Evolutionary conservation across 2,113 vertebrate genomes (phyloP), one percentile per base, ranked within the genome.

Genomic region (Gulo gulo): DNA sequence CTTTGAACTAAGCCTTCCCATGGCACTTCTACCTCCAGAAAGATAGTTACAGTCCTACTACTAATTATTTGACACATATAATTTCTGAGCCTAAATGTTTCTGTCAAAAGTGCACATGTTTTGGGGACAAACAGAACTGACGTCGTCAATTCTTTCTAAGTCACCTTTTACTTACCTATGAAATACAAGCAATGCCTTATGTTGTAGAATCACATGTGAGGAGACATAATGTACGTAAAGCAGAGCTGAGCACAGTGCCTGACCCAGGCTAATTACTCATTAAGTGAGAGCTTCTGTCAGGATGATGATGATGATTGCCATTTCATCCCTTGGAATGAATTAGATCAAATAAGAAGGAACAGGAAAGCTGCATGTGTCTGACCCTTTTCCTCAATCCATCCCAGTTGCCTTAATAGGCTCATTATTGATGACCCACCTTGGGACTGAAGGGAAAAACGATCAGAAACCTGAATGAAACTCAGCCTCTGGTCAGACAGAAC

Each of bases 291-390:
- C 29, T 76, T 73, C 71, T 79, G 50, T 93, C 24, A 45, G 85
- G 31, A 71, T 74, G 16, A 82, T n/a, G 39, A 61, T 69, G 55
- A 74, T 39, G n/a, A 74, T 14, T 92, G 50, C 34, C 36, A 52
- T 80, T 73, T 89, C 42, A 94, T 74, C 36, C 18, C 6, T 90
- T 87, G n/a, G 39, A 95, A 85, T 74, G 20, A 95, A 87, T 76
- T 67, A 92, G 88, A 88, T 92, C 74, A 85, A 85, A 87, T 36
- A 82, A 90, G 52, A 29, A 94, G 9, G 61, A 88, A 88, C 18
- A 84, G 18, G 45, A 94, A 85, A 91, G 12, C 14, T 57, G 7
- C 16, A 23, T 80, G 18, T 59, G 31, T 71, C 29, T 96, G 78
- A 88, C 18, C 45, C 39, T 42, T 86, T 50, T 65, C 63, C 79